Evolutionary conservation across 2,888 invertebrate genomes (phyloP).

Genomic region (Choreutis nemorana): DNA sequence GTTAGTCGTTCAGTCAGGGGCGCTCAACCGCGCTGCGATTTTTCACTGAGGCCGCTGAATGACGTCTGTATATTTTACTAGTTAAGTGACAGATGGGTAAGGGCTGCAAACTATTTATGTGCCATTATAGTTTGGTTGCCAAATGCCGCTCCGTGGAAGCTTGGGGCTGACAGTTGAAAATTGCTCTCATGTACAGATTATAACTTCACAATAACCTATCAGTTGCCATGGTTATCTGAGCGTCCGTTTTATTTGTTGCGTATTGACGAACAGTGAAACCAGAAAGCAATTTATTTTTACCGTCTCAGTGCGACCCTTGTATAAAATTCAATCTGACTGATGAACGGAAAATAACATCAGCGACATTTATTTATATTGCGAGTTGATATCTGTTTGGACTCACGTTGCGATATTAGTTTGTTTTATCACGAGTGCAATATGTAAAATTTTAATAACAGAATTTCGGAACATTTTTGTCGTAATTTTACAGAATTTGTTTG

Average conservation of each 20-base stretch:
- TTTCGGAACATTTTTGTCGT: no score
- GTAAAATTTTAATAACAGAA: no score
- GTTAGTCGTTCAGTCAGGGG: constrained; percentile 28
- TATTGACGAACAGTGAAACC: constrained; percentile 44
- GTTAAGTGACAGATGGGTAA: constrained; percentile 63
- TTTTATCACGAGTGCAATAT: no score
- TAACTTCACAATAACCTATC: constrained; percentile 22
- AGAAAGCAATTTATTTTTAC: constrained; percentile 46
- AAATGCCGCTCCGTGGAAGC: constrained; percentile 35
- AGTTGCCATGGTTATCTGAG: constrained; percentile 21
- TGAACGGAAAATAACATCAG: constrained; percentile 30
- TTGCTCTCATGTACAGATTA: constrained; percentile 30
- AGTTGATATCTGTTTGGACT: no score
- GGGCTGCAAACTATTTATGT: constrained; percentile 63
- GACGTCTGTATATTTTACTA: constrained; percentile 65
- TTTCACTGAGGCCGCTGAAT: constrained; percentile 54
- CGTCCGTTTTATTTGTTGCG: constrained; percentile 37
- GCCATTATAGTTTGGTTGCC: constrained; percentile 53
- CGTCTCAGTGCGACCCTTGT: constrained; percentile 34
- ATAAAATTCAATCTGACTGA: constrained; percentile 58
- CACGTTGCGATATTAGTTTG: no score
- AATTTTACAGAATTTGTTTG: no score
- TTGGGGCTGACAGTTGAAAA: constrained; percentile 53
- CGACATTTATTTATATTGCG: no score
- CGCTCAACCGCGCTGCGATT: constrained; percentile 44